Conservation (phyloP, 2,797 vertebrate genomes). For the Stomatorhinus walkeri region DNA sequence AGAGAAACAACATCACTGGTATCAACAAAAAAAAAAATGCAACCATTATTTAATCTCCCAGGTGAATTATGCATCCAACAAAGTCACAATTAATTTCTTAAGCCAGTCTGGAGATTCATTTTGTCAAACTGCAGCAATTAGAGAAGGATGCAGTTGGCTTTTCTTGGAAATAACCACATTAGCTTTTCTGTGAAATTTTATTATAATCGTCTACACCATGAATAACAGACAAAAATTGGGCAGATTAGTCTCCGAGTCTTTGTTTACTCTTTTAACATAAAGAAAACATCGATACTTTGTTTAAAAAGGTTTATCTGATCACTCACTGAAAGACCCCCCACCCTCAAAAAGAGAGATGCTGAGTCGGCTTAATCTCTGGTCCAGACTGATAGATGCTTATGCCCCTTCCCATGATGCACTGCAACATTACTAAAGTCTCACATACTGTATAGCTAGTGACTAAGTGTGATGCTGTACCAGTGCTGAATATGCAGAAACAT, state of each 20-base stretch:
- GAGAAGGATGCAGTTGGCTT: background rate
- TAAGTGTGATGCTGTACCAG: background rate
- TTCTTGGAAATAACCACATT: background rate
- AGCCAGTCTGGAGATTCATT: background rate
- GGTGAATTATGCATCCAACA: background rate
- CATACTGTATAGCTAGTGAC: background rate
- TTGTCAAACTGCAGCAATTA: background rate
- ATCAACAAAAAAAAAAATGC: background rate
- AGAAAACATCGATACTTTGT: background rate
- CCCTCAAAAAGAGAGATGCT: background rate
- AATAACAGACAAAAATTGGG: background rate
- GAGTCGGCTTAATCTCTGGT: background rate
- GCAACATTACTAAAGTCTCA: background rate
- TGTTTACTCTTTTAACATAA: background rate
- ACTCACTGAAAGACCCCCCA: background rate
- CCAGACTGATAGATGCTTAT: background rate
- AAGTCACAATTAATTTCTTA: background rate
- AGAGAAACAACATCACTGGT: background rate
- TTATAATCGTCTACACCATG: background rate
- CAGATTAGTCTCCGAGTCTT: background rate
- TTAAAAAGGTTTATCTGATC: background rate
- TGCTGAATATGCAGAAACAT: background rate
- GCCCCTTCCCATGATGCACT: background rate
- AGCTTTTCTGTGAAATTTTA: background rate
- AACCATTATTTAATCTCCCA: background rate